Base-by-base conservation (phyloP, 2,113 vertebrate species). In the Picathartes gymnocephalus region DNA sequence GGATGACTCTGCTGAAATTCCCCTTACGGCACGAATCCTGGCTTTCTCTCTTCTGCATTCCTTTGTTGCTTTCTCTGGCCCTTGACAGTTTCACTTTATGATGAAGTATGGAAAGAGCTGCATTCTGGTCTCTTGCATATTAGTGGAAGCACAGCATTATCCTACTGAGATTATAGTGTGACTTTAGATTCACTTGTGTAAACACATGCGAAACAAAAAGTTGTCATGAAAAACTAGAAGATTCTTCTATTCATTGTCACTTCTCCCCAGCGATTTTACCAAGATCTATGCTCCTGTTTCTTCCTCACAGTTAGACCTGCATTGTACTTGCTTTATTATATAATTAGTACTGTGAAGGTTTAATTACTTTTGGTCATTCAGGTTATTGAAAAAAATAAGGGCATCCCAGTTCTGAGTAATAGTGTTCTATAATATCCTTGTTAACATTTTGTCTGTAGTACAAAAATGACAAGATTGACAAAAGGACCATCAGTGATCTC, bases 301-400 rank as follows among this genome's bases (percentile, higher is more conserved):
- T 56, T 50, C 72, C 64, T 92, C 64, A 82, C 14, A 86, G n/a
- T 80, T 81, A 85, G 86, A 81, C 20, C 11, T 16, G 27, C 21
- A 76, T 74, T 27, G 19, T 76, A 31, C 37, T 60, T 80, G 13
- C 31, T 93, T 90, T 88, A 61, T 78, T 77, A 90, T 56, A 57
- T 56, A 79, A 86, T 60, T 48, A 53, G 23, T 53, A 74, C 53
- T 42, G 25, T 5, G 4, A 88, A 86, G 13, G 60, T 86, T 93
- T 94, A 93, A 95, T 91, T 86, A 88, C 76, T 79, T 91, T 56
- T 81, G 37, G 69, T 86, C 61, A 79, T 88, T 78, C 45, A 42
- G 11, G 40, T 78, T 94, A 88, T 4, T 78, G 60, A 42, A 77
- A 62, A 86, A 78, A 93, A 31, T 7, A 85, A 72, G 56, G 76